Evolutionary conservation across 2,113 vertebrate genomes (phyloP), one percentile per base, ranked within the genome.

Genomic region (Hippocampus guttulatus): DNA sequence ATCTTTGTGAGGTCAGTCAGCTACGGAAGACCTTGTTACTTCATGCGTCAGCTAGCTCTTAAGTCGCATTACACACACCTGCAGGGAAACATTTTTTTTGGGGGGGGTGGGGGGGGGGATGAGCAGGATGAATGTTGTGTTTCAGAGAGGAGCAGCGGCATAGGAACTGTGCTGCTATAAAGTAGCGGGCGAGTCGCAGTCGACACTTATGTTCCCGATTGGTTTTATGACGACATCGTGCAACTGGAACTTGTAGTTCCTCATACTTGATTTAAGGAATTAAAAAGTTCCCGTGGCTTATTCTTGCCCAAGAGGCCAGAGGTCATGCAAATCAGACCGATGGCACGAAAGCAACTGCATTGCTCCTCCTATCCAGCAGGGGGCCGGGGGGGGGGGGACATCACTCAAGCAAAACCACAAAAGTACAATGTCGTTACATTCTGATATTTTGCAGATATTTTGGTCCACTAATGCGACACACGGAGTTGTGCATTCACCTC

Each of bases 1-100:
- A 69, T 74, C 83, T 82, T 81, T 87, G 83, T 86, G 73, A 40
- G 25, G 70, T 74, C 74, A 79, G 68, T 58, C 61, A 67, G 47
- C 58, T 16, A 67, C 62, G 65, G 5, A 12, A 73, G 64, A 51
- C 60, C 1, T 41, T 43, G 33, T 38, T 64, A 54, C 41, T 30
- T 21, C 27, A 6, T 10, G 65, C 57, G 20, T 20, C 67, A 75
- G 58, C 25, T 51, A 49, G 20, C 38, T 64, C 18, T 43, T 43
- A n/a, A 58, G 15, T 49, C 1, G 18, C 27, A 27, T 27, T 43
- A 9, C 15, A 14, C 40, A 66, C 6, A 52, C 23, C n/a, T 60
- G n/a, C 51, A 45, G 1, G 58, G 58, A 73, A 14, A 1, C 23
- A 73, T 18, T 3, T 52, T 54, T 25, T 38, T 33, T 30, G 30